Evolutionary conservation across 2,888 invertebrate species (phyloP).

Genomic region (Phania funesta): DNA sequence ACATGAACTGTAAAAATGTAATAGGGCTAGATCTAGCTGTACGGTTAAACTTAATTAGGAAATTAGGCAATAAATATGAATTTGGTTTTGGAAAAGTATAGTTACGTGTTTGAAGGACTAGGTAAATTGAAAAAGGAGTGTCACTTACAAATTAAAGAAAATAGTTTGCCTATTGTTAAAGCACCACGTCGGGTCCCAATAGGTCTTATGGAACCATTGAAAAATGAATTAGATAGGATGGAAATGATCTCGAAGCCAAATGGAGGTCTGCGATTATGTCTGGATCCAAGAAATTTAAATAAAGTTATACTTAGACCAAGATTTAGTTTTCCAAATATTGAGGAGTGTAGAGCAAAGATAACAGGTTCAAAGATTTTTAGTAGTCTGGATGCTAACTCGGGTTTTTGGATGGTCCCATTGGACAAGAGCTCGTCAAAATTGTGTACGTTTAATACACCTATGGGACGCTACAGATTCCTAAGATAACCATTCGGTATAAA

Average conservation of each 20-base stretch:
- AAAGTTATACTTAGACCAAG: neutral
- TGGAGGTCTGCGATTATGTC: neutral
- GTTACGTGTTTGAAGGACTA: constrained; percentile 27
- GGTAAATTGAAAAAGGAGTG: constrained; percentile 27
- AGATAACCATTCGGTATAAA: neutral
- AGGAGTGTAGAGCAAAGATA: neutral
- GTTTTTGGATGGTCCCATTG: neutral
- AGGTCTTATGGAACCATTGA: constrained; percentile 17
- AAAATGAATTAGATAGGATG: constrained; percentile 30
- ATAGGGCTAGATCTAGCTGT: neutral
- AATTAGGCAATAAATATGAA: neutral
- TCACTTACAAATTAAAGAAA: constrained; percentile 33
- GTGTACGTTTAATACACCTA: too few relatives aligned
- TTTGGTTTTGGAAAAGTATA: neutral
- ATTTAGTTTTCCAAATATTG: neutral
- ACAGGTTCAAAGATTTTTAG: neutral
- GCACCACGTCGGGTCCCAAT: constrained; percentile 14
- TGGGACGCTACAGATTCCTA: too few relatives aligned
- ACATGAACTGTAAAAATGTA: constrained; percentile 7
- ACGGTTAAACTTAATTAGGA: neutral
- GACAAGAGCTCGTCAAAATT: too few relatives aligned
- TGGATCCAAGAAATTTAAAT: neutral
- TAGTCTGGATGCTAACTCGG: neutral
- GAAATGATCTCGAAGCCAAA: neutral
- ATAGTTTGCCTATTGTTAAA: constrained; percentile 16